Base-by-base conservation (phyloP, 2,113 vertebrate species). In the Galeopterus variegatus region DNA sequence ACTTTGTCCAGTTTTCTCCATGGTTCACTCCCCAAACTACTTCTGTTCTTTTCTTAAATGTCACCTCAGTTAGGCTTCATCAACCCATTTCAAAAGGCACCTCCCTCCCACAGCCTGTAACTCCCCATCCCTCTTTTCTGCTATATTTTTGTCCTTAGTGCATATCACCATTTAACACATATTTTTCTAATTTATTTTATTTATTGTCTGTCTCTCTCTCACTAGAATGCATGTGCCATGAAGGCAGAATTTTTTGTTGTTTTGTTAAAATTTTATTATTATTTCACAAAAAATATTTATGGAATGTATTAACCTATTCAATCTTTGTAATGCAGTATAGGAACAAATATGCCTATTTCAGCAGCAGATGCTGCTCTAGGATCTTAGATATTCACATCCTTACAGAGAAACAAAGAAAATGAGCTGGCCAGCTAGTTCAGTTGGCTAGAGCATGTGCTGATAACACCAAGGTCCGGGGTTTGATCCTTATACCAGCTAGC, bases 241-340 rank as follows among this genome's bases (percentile, higher is more conserved):
- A 64, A 82, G 45, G 77, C n/a, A 82, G 14, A 41, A 5, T 50
- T 5, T 93, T 93, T 21, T 62, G 8, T n/a, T 81, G 31, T 67
- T 52, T 75, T 70, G 54, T 48, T 45, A 79, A 79, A 79, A 92
- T 86, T 56, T 86, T 90, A 72, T 73, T 73, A 48, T 86, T 90
- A 93, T 64, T 70, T 19, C 45, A 77, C 31, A 54, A 50, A 64
- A 79, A 82, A 24, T 88, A 95, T 50, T 45, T 94, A n/a, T 65
- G 60, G 26, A 50, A 48, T 75, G 33, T 75, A 86, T 67, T 81
- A 75, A 50, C 18, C 23, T 69, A 85, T 23, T 56, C n/a, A 69
- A 56, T 79, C 54, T 60, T 23, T 95, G 5, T 79, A 94, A 87
- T 52, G 69, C 11, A 76, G 62, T 82, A 64, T 24, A 58, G 23